Evolutionary conservation across 1,140 invertebrate species (phyloP).

Genomic region (Lanistes nyassanus): DNA sequence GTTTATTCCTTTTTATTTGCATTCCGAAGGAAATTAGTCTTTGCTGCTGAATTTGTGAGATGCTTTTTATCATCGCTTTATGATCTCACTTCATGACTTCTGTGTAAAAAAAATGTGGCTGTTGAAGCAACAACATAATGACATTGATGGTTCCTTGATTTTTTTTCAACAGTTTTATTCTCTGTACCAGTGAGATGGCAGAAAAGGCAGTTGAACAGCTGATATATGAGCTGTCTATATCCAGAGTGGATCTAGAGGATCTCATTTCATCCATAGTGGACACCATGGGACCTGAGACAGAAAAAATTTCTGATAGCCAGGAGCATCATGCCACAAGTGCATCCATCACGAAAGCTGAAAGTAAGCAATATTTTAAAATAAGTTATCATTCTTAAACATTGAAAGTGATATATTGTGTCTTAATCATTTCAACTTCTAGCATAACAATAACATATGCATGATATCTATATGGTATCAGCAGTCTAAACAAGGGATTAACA

Average conservation of each 20-base stretch:
- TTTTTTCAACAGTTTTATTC: no score
- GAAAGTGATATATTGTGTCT: neutral
- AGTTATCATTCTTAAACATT: neutral
- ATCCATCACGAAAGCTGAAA: conserved; percentile 4
- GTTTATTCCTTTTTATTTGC: no score
- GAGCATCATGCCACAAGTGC: neutral
- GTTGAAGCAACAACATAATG: no score
- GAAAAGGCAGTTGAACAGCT: conserved; percentile 10
- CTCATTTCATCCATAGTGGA: conserved; percentile 12
- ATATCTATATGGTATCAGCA: neutral
- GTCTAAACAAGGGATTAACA: neutral
- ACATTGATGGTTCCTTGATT: no score
- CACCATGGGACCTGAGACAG: neutral
- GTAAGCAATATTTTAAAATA: neutral
- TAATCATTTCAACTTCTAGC: neutral
- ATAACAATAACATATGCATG: neutral
- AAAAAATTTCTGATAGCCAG: neutral
- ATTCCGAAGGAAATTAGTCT: no score
- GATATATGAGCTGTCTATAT: conserved; percentile 13
- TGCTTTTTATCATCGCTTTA: no score
- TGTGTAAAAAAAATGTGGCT: no score
- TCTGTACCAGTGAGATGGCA: neutral
- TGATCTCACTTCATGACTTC: no score
- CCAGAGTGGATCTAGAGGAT: conserved; percentile 15
- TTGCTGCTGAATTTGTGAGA: no score